Conservation (phyloP, 2,797 vertebrate genomes). For the Danio albolineatus region DNA sequence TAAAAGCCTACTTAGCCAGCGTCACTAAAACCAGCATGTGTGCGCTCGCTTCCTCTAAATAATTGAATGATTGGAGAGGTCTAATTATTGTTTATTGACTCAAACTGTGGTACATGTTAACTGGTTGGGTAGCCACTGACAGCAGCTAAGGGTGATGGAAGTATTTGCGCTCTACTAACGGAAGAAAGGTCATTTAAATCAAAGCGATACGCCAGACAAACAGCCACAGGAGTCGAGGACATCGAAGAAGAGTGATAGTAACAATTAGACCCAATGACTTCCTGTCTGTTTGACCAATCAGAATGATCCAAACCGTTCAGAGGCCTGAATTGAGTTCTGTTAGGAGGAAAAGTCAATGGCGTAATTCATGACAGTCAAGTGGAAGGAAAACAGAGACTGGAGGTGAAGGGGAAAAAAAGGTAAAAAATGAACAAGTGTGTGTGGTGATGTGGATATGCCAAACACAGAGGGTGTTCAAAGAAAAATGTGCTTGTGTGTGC, state of each 20-base stretch:
- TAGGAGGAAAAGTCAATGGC: not conserved
- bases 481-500: not conserved
- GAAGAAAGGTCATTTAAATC: slow-evolving; percentile 20
- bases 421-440: not conserved
- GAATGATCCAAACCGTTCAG: slow-evolving; percentile 11
- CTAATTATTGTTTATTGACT: slow-evolving; percentile 42
- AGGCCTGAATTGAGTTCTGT: not conserved
- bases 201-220: not conserved
- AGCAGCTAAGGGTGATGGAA: not conserved
- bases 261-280: slow-evolving; percentile 52
- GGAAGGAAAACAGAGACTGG: not conserved
- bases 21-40: slow-evolving; percentile 23
- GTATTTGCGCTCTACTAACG: slow-evolving; percentile 16
- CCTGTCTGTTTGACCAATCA: slow-evolving; percentile 41
- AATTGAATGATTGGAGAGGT: slow-evolving; percentile 23
- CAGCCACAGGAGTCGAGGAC: slow-evolving; percentile 11
- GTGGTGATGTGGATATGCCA: not conserved
- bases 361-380: slow-evolving; percentile 16
- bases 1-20: slow-evolving; percentile 33
- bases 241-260: slow-evolving; percentile 31
- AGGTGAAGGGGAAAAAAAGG: slow-evolving; percentile 11
- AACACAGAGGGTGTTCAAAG: not conserved
- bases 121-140: not conserved
- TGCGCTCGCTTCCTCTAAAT: not conserved
- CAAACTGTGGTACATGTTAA: slow-evolving; percentile 1